These are phyloP conservation scores for Psammodynastes pulverulentus DNA, from an alignment of 2,113 vertebrate species.

Conservation along the genomic window DNA sequence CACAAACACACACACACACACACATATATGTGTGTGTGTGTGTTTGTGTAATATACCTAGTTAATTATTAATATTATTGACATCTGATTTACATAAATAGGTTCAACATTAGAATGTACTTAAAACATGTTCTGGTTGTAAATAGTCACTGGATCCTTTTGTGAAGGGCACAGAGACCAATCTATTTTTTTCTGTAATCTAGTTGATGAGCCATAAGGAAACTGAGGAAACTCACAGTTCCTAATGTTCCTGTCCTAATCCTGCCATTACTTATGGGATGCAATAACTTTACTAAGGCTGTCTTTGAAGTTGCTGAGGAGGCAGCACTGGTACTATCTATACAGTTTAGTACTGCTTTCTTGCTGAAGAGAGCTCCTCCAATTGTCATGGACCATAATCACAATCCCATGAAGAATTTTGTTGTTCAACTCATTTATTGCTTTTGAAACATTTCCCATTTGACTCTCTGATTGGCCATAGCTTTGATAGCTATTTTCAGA, in stretches of 20 bases:
- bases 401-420: neutral
- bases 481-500: neutral
- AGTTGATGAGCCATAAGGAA: too few species aligned
- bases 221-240: neutral
- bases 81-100: too few species aligned
- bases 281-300: neutral
- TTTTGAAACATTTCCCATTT: neutral
- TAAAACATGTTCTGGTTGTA: too few species aligned
- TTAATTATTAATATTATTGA: too few species aligned
- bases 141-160: too few species aligned
- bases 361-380: neutral
- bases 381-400: neutral
- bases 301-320: neutral
- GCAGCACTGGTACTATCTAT: neutral
- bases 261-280: neutral
- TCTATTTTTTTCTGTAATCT: too few species aligned
- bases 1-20: too few species aligned
- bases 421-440: neutral
- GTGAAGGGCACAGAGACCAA: too few species aligned
- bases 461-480: neutral
- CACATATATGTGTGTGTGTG: too few species aligned
- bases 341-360: neutral
- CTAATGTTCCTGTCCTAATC: neutral
- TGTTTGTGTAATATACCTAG: neutral
- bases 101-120: too few species aligned